phyloP scores from a whole-genome alignment of 2,113 vertebrate genomes.

The Heterotis niloticus region DNA sequence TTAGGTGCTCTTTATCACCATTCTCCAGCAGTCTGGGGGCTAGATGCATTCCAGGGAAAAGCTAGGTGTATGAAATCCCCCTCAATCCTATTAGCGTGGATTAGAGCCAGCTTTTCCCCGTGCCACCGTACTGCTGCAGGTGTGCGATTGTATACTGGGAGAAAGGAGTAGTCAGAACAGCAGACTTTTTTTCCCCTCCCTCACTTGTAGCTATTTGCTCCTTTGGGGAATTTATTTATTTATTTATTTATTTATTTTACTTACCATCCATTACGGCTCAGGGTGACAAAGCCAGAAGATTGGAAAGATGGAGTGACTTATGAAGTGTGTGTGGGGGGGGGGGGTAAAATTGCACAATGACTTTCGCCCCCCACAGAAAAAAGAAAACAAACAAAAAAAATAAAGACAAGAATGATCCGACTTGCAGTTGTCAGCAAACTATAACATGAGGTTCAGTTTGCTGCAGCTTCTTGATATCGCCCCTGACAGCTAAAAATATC shows the following conservation, averaged over 20 bases:
- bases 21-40: slow-evolving; percentile 60
- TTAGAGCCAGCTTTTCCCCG: slow-evolving; percentile 58
- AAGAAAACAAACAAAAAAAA: background rate
- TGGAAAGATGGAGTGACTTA: background rate
- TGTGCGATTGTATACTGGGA: slow-evolving; percentile 57
- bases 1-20: slow-evolving; percentile 65
- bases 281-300: slow-evolving; percentile 13
- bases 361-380: too few species aligned
- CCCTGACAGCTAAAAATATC: background rate
- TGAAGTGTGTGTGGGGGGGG: background rate
- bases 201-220: slow-evolving; percentile 36
- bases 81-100: slow-evolving; percentile 75
- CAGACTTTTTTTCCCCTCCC: slow-evolving; percentile 25
- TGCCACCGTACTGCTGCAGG: slow-evolving; percentile 59
- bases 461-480: background rate
- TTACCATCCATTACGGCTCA: slow-evolving; percentile 12
- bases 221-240: slow-evolving; percentile 35
- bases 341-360: background rate
- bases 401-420: background rate
- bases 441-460: background rate
- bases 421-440: background rate
- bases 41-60: slow-evolving; percentile 55
- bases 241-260: slow-evolving; percentile 29
- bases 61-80: slow-evolving; percentile 66
- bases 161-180: slow-evolving; percentile 49